Evolutionary conservation across 2,888 invertebrate species (phyloP), one percentile per base, ranked within the genome.

Genomic region (Ophion ellenae): DNA sequence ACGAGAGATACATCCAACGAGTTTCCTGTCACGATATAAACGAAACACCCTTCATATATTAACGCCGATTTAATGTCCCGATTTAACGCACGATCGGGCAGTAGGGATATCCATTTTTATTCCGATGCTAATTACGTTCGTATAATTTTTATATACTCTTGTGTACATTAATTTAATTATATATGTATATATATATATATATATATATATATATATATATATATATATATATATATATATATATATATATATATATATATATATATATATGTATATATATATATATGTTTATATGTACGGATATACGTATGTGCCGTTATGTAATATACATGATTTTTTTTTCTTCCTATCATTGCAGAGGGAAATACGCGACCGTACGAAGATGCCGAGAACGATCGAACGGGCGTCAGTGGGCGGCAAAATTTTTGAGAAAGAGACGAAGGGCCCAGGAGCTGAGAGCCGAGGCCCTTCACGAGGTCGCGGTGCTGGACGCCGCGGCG

Each of bases 311-410:
- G 6, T 36, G 6, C 40, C 40, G 40, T 40, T 40, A 40, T 9
- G 40, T 7, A 40, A 40, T 40, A 40, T 32, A 32, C 32, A 32
- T 40, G 40, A 40, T 40, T 40, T 40, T 40, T 40, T 40, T 40
- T 40, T 7, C 36, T 17, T 69, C 28, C 57, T 40, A 1, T 90
- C 87, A 85, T 96, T 96, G n/a, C 97, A 99, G 99, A 94, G 99
- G 99, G 79, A 99, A 99, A 95, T 99, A 99, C 94, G 99, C 99
- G 73, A 97, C 98, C 89, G 99, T 99, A 89, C 97, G 98, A 93
- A 97, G 98, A 94, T 98, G 98, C 93, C 96, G 97, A 53, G 98
- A 99, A 95, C 96, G 97, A 94, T 96, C 97, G 90, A 97, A 97
- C 79, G 98, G 98, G 85, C 96, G 97, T 92, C 97, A 97, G 93